Evolutionary conservation across 2,888 invertebrate genomes (phyloP).

Genomic region (Penaeus monodon): DNA sequence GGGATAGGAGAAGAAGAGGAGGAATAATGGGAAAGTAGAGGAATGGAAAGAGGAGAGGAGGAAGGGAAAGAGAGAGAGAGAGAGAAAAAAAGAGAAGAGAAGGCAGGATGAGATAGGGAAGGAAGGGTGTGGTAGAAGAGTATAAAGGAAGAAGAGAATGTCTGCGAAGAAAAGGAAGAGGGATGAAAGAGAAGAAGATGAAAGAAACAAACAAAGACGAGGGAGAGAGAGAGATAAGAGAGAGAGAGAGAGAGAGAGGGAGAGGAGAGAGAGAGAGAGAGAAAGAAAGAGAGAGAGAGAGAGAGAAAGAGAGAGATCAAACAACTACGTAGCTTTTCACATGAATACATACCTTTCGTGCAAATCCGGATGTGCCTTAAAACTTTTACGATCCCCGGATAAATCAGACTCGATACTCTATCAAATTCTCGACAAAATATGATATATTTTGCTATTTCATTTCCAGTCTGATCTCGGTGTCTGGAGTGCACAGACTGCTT

Average conservation of each 20-base stretch:
- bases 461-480: background rate
- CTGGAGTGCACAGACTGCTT: conserved; percentile 11
- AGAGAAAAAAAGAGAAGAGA: background rate
- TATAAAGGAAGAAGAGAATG: background rate
- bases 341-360: too few species aligned
- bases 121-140: too few species aligned
- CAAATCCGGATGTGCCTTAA: too few species aligned
- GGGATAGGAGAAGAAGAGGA: background rate
- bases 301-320: too few species aligned
- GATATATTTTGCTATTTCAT: background rate
- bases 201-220: too few species aligned
- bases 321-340: too few species aligned
- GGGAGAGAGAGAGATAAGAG: background rate
- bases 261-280: too few species aligned
- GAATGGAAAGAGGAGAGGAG: background rate
- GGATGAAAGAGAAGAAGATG: too few species aligned
- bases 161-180: background rate
- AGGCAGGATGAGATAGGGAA: too few species aligned
- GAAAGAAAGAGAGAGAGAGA: too few species aligned
- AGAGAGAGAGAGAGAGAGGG: background rate
- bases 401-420: too few species aligned
- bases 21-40: background rate
- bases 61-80: background rate
- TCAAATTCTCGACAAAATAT: background rate
- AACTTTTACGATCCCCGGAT: too few species aligned